Conservation (phyloP, 2,113 vertebrate genomes). For the Saguinus imperator region DNA sequence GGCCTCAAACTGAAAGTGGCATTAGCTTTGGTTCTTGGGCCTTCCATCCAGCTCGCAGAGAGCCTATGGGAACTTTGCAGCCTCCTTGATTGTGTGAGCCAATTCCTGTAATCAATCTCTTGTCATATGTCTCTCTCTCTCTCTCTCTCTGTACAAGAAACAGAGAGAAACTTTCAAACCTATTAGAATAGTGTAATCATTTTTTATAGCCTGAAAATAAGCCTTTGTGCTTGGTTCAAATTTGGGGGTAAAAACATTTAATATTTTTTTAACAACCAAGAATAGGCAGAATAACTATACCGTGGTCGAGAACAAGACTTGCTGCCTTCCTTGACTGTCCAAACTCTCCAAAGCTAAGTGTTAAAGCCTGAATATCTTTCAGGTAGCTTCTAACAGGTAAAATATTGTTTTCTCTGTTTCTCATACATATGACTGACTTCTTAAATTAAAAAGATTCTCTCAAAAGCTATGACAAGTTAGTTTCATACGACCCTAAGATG, state of each 20-base stretch:
- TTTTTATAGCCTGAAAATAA: slow-evolving; percentile 1
- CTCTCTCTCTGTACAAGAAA: no score
- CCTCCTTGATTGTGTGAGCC: neutral
- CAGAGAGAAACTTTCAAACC: neutral
- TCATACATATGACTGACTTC: neutral
- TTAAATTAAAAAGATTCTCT: slow-evolving; percentile 7
- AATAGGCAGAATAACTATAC: neutral
- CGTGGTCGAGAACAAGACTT: neutral
- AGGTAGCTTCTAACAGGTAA: neutral
- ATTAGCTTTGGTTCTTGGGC: neutral
- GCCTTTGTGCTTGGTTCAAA: neutral
- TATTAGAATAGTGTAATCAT: neutral
- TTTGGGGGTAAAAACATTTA: neutral
- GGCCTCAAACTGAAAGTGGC: neutral
- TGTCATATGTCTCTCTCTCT: neutral
- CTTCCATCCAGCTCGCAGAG: neutral
- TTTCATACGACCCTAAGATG: neutral
- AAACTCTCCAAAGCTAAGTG: neutral
- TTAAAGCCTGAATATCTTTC: neutral
- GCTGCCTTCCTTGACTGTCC: neutral
- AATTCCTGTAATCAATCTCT: neutral
- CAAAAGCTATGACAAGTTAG: neutral
- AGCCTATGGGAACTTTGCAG: neutral
- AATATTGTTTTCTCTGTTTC: neutral
- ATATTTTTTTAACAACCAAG: neutral